Percentiles rank a stretch among this genome's conserved stretches.
These are phyloP conservation scores for Ptychochromis oligacanthus DNA, from an alignment of 2,113 vertebrate genomes.

Conservation along the genomic window DNA sequence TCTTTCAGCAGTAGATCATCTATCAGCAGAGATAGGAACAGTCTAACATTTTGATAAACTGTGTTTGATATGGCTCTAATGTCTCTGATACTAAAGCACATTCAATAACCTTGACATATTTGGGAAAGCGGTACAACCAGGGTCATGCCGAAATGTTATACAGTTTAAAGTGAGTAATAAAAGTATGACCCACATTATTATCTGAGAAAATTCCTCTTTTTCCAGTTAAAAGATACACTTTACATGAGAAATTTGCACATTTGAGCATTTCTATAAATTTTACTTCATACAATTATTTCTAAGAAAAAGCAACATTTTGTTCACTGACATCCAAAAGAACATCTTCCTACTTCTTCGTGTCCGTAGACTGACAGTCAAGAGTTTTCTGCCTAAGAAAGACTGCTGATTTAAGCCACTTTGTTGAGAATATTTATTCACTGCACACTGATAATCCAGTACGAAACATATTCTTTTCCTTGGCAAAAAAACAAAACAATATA, in stretches of 20 bases:
- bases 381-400: no score
- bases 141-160: not conserved
- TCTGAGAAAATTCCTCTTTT: not conserved
- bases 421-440: no score
- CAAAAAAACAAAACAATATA: no score
- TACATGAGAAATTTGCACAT: not conserved
- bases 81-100: not conserved
- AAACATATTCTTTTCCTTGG: no score
- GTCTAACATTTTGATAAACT: conserved; percentile 19
- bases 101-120: conserved; percentile 27
- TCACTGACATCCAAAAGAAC: no score
- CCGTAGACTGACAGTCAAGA: no score
- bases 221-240: not conserved
- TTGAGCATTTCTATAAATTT: no score
- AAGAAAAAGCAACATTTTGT: no score
- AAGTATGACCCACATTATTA: not conserved
- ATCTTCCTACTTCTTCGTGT: no score
- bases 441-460: no score
- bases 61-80: conserved; percentile 26
- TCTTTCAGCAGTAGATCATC: not conserved
- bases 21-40: conserved; percentile 11
- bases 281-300: no score
- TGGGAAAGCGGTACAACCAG: not conserved
- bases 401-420: no score
- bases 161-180: not conserved